Evolutionary conservation across 2,888 invertebrate species (phyloP).

Genomic region (Xanthia icteritia): DNA sequence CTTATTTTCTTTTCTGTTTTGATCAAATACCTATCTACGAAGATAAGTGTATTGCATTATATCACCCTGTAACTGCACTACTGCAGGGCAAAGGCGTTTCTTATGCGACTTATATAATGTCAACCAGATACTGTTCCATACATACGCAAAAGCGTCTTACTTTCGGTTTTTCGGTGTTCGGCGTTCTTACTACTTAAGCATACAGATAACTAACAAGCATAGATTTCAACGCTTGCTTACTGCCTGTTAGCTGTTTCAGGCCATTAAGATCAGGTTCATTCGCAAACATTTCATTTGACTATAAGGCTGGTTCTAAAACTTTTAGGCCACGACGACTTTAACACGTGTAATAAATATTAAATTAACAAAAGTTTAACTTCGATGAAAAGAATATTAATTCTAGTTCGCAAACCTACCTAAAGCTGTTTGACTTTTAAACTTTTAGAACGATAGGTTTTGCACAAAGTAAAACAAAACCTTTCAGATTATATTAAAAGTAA

Average conservation of each 20-base stretch:
- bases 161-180: no score
- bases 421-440: conserved; percentile 36
- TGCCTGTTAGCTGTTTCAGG: not conserved
- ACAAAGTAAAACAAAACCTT: conserved; percentile 46
- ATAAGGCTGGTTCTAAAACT: not conserved
- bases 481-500: conserved; percentile 26
- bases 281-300: not conserved
- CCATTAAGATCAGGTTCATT: not conserved
- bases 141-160: not conserved
- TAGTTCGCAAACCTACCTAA: conserved; percentile 14
- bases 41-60: not conserved
- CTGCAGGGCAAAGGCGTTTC: no score
- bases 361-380: conserved; percentile 13
- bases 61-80: not conserved
- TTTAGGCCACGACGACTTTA: not conserved
- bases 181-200: no score
- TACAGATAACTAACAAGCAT: not conserved
- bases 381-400: conserved; percentile 37
- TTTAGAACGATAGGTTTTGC: conserved; percentile 36
- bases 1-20: no score
- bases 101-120: not conserved
- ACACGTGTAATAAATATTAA: conserved; percentile 28
- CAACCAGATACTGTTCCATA: not conserved
- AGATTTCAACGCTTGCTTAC: not conserved
- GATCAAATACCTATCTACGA: not conserved